Evolutionary conservation across 2,888 invertebrate genomes (phyloP).

Genomic region (Cephalotes varians): DNA sequence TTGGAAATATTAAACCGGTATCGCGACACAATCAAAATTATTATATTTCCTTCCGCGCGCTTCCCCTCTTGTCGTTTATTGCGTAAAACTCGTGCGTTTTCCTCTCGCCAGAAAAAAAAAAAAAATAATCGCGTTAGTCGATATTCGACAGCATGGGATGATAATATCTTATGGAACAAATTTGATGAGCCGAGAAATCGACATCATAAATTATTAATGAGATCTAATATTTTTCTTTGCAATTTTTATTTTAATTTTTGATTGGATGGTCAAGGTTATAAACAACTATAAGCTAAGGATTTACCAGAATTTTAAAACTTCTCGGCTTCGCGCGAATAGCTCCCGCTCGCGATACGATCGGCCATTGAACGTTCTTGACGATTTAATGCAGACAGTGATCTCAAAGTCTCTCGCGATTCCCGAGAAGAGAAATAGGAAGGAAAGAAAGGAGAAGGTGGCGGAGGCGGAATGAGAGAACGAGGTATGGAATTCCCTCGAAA

Average conservation of each 20-base stretch:
- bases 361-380: conserved; percentile 43
- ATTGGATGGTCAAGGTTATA: not conserved
- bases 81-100: conserved; percentile 7
- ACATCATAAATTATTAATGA: conserved; percentile 40
- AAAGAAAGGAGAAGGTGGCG: not conserved
- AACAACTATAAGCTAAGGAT: not conserved
- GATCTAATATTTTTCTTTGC: not conserved
- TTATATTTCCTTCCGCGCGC: conserved; percentile 35
- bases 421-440: conserved; percentile 10
- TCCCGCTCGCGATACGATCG: conserved; percentile 19
- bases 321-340: conserved; percentile 4
- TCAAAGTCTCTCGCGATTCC: conserved; percentile 39
- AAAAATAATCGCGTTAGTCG: not conserved
- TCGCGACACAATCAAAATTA: conserved; percentile 49
- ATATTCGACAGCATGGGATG: conserved; percentile 4
- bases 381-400: conserved; percentile 54
- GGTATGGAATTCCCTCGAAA: conserved; percentile 67
- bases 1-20: conserved; percentile 52
- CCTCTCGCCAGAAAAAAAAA: not conserved
- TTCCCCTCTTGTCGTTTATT: not conserved
- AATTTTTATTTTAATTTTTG: conserved; percentile 15
- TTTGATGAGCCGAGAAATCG: conserved; percentile 8
- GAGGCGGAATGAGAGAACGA: conserved; percentile 38
- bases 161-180: conserved; percentile 1
- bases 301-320: conserved; percentile 13